Conservation (phyloP, 1,140 invertebrate genomes). For the Drosophila sucinea region DNA sequence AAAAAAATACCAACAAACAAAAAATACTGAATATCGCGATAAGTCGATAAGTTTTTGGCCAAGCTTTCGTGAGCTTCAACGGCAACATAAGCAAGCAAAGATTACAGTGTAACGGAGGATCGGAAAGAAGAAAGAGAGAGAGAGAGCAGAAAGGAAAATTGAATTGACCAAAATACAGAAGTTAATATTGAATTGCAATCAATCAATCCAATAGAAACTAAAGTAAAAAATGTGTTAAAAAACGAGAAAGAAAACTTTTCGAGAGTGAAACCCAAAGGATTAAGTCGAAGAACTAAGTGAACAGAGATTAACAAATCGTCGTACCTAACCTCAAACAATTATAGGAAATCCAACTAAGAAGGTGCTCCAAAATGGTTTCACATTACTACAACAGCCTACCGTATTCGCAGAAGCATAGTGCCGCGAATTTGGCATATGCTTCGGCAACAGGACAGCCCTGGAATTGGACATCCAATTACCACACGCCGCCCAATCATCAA, state of each 20-base stretch:
- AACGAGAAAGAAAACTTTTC: conserved; percentile 14
- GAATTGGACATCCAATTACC: conserved; percentile 80
- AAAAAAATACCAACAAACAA: not conserved
- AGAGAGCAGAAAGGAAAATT: not conserved
- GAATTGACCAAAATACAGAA: conserved; percentile 11
- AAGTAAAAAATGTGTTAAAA: conserved; percentile 10
- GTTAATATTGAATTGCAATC: not conserved
- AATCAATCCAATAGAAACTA: conserved; percentile 21
- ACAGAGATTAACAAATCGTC: conserved; percentile 21
- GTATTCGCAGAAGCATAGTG: conserved; percentile 77
- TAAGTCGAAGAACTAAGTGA: not conserved
- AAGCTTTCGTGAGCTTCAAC: conserved; percentile 6
- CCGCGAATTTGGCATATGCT: conserved; percentile 77
- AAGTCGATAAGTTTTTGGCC: conserved; percentile 2
- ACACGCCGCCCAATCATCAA: conserved; percentile 84
- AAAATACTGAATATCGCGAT: conserved; percentile 7
- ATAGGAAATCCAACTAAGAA: conserved; percentile 24
- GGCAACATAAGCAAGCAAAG: not conserved
- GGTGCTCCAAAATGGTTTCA: conserved; percentile 72
- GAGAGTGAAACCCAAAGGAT: conserved; percentile 18
- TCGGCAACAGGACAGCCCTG: conserved; percentile 72
- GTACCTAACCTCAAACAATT: conserved; percentile 44
- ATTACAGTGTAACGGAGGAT: conserved; percentile 1
- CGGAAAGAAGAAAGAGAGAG: not conserved
- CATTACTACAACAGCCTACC: conserved; percentile 77